Conservation (phyloP, 2,888 invertebrate species). For the Caenorhabditis japonica region DNA sequence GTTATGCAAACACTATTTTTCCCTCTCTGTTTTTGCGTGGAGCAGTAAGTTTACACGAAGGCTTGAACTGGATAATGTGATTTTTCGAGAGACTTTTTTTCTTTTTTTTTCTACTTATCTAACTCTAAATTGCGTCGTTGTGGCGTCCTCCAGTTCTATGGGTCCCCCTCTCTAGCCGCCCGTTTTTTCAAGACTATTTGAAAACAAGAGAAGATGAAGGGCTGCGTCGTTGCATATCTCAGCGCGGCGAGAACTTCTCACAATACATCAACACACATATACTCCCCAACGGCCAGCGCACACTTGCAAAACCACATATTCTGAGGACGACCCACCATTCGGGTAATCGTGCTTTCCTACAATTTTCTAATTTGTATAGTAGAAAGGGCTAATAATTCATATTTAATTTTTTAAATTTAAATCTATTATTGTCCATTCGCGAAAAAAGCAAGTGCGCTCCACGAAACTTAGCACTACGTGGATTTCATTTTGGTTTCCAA, state of each 20-base stretch:
- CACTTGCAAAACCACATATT: conserved; percentile 20
- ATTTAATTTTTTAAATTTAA: no score
- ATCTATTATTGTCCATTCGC: no score
- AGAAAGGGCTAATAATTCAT: no score
- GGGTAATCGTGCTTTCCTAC: no score
- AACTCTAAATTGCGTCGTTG: conserved; percentile 22
- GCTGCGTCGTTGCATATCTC: conserved; percentile 37
- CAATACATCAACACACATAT: conserved; percentile 35
- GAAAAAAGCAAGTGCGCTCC: no score
- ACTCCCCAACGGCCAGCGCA: conserved; percentile 15
- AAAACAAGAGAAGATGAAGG: conserved; percentile 28
- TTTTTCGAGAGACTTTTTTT: neutral
- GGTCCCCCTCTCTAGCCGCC: neutral
- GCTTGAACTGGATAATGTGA: conserved; percentile 15
- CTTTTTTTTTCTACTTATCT: conserved; percentile 4
- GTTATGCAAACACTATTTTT: conserved; percentile 21
- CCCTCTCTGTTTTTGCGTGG: neutral
- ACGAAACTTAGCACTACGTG: no score
- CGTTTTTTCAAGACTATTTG: conserved; percentile 20
- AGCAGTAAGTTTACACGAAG: neutral
- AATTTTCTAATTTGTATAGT: no score
- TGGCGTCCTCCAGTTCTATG: neutral
- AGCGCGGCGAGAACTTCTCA: conserved; percentile 31
- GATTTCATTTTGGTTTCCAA: no score
- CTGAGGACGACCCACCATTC: conserved; percentile 3